Evolutionary conservation across 2,113 vertebrate genomes (phyloP), one percentile per base, ranked within the genome.

Genomic region (Paramormyrops kingsleyae): DNA sequence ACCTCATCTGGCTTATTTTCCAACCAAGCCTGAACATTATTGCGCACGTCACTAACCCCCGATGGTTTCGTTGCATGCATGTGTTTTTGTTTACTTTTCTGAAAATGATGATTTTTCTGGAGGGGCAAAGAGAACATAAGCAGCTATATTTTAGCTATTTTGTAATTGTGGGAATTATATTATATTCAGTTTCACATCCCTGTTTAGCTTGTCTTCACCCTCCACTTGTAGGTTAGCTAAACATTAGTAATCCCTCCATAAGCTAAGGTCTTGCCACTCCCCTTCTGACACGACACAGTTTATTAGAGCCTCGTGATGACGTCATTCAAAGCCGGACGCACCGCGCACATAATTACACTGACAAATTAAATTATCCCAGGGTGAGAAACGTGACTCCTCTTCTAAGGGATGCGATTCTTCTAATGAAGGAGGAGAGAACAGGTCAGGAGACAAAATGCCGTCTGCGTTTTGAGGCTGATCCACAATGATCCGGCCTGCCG

Each of bases 331-430:
- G 39, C 10, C 3, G 8, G 70, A 87, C 6, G 44, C 74, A 70
- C 74, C 53, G 8, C 12, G 77, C 59, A 46, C 52, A 17, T 88
- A 83, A 70, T 66, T 89, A 83, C 50, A n/a, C 52, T 9, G 31
- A 70, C 52, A 87, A 89, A 66, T 56, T 89, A 27, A 91, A 90
- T 88, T 90, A 91, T 89, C 80, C 9, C 47, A 21, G 52, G 39
- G 44, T 50, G 53, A 56, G 47, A 56, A 86, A 90, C 56, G 62
- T 27, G 21, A 35, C 74, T 42, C 15, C 70, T 47, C 70, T 13
- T 31, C 4, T 31, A 50, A 9, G 27, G 31, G 70, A 50, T 9
- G 31, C 9, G 4, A 21, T 70, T 21, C n/a, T 53, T 42, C 4
- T 15, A 17, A 39, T 56, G 50, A 31, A n/a, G 47, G 74, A 52